Conservation (phyloP, 2,888 invertebrate species). For the Caradrina clavipalpis region DNA sequence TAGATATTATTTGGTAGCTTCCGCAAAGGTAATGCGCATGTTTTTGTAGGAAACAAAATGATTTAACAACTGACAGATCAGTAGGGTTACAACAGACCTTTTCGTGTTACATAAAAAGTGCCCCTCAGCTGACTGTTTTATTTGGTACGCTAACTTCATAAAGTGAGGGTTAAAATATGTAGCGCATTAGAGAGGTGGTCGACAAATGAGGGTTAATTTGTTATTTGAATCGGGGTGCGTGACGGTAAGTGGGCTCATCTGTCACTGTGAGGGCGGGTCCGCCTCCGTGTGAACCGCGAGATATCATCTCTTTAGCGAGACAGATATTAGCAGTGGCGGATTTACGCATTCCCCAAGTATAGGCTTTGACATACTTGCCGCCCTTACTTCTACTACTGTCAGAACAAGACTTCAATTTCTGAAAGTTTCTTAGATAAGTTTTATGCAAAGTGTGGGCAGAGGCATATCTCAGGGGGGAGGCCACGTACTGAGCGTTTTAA, state of each 20-base stretch:
- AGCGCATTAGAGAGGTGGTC: conserved; percentile 13
- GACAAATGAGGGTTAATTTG: conserved; percentile 43
- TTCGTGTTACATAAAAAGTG: neutral
- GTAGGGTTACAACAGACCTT: neutral
- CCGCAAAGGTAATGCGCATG: no score
- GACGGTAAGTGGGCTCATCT: conserved; percentile 38
- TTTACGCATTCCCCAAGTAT: no score
- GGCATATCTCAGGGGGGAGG: no score
- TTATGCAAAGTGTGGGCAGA: no score
- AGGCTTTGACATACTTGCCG: no score
- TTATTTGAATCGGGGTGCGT: conserved; percentile 31
- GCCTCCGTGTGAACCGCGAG: neutral
- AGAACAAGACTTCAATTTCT: no score
- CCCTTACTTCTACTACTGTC: no score
- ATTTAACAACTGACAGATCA: no score
- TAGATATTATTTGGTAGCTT: neutral
- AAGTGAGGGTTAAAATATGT: conserved; percentile 28
- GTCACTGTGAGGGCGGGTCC: conserved; percentile 5
- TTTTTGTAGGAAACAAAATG: neutral
- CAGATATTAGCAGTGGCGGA: no score
- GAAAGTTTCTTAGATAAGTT: no score
- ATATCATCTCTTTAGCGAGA: neutral
- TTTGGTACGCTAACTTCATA: conserved; percentile 18
- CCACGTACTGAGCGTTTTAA: no score
- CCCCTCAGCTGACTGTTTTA: conserved; percentile 7